Evolutionary conservation across 1,140 invertebrate species (phyloP).

Genomic region (Musca domestica): DNA sequence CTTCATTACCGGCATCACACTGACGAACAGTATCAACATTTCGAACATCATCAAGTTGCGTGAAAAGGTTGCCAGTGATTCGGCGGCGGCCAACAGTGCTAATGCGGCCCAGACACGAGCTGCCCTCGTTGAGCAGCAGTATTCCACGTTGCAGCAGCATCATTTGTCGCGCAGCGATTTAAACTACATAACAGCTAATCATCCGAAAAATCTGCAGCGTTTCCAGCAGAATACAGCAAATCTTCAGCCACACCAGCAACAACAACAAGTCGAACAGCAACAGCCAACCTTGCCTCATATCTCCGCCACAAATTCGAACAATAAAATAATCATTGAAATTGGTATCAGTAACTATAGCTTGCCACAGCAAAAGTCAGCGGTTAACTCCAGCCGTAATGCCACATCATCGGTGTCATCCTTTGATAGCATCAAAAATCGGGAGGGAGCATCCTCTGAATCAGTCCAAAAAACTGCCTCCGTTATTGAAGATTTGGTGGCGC

Average conservation of each 20-base stretch:
- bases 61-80: slow-evolving; percentile 51
- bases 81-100: slow-evolving; percentile 46
- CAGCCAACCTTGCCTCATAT: slow-evolving; percentile 8
- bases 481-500: slow-evolving; percentile 32
- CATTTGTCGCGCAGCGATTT: slow-evolving; percentile 47
- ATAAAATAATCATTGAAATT: slow-evolving; percentile 51
- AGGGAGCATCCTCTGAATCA: slow-evolving; percentile 27
- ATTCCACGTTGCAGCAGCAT: slow-evolving; percentile 48
- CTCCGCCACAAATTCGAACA: slow-evolving; percentile 23
- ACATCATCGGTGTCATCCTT: slow-evolving; percentile 1
- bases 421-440: slow-evolving; percentile 3
- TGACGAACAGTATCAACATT: slow-evolving; percentile 52
- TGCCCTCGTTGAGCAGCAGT: slow-evolving; percentile 48
- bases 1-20: slow-evolving; percentile 51
- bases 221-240: slow-evolving; percentile 24
- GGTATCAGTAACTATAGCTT: slow-evolving; percentile 30
- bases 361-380: no score
- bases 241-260: slow-evolving; percentile 26
- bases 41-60: slow-evolving; percentile 50
- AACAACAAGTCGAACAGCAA: slow-evolving; percentile 27
- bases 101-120: slow-evolving; percentile 45
- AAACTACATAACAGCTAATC: slow-evolving; percentile 48
- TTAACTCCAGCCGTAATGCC: no score
- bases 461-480: slow-evolving; percentile 25
- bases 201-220: slow-evolving; percentile 47